Base-by-base conservation (phyloP, 2,113 vertebrate genomes). In the Podarcis muralis region DNA sequence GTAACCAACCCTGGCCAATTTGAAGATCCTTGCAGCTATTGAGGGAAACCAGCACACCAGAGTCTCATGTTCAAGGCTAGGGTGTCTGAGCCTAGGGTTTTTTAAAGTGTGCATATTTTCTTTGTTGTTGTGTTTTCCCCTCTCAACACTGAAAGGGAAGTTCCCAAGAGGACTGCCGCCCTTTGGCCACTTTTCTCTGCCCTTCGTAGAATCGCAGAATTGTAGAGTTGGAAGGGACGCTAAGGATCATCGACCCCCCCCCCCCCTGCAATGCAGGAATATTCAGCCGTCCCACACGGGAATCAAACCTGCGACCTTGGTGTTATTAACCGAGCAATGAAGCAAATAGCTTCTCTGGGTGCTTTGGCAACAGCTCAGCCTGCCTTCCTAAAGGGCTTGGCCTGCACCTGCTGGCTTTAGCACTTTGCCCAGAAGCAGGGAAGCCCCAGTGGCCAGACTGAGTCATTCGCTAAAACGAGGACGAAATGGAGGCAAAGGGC, bases 391-490 rank as follows among this genome's bases (percentile, higher is more conserved):
- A 71, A 71, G 69, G 11, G 27, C 68, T 20, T 3, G 1, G 1
- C 23, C 66, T 30, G 25, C 23, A 32, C 1, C 32, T 7, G 25
- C 25, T 8, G 77, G 77, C 77, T 79, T 78, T 9, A 32, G 77
- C 30, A 30, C 30, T 5, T 32, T 37, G 7, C 35, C 37, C 18
- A 40, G 30, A n/a, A 48, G 30, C 30, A 59, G 23, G n/a, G 2
- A 59, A 22, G 74, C 53, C 30, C 7, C 32, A 32, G 53, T 3
- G 53, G 5, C 40, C 1, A 27, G 23, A 7, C 18, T 16, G 35
- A 4, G 5, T 25, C 18, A 11, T 4, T 30, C 2, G 6, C 15
- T 4, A 43, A 59, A 6, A 30, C 2, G 2, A 11, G 3, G 18
- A 48, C 20, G 15, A 2, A 9, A 7, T 18, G 20, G 37, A 27